A percentile compares a stretch with the other conserved stretches of the same genome.
Evolutionary conservation across 2,888 invertebrate species (phyloP).

Genomic region (Notodonta dromedarius): DNA sequence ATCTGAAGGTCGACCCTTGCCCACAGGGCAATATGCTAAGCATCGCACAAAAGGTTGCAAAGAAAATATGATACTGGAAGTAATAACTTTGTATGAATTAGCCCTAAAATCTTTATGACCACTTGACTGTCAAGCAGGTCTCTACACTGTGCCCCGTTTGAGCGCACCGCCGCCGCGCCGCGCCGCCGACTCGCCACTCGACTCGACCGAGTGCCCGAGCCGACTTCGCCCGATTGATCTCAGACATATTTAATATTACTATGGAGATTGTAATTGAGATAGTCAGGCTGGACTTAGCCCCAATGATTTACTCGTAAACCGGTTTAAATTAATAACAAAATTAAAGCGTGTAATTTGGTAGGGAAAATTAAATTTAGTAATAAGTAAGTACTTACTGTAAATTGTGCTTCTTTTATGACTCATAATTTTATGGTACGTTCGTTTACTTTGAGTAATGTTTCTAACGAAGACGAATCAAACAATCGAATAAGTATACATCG

Average conservation of each 20-base stretch:
- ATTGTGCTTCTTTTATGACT: background rate
- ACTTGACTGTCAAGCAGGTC: conserved; percentile 39
- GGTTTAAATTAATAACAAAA: conserved; percentile 7
- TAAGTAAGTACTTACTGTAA: background rate
- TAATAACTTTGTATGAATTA: conserved; percentile 54
- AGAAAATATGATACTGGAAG: conserved; percentile 37
- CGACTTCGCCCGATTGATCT: conserved; percentile 28
- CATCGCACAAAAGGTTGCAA: conserved; percentile 23
- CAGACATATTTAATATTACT: conserved; percentile 27
- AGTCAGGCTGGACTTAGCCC: conserved; percentile 9
- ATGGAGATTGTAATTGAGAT: conserved; percentile 18
- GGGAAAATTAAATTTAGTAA: background rate
- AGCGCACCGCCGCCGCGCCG: conserved; percentile 24
- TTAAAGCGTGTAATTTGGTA: conserved; percentile 6
- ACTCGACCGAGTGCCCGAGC: conserved; percentile 24
- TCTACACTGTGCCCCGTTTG: conserved; percentile 30
- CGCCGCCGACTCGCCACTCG: conserved; percentile 24
- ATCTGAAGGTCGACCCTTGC: background rate
- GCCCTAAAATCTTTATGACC: conserved; percentile 49
- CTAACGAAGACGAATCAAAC: background rate
- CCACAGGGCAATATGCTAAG: conserved; percentile 25
- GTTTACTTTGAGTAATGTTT: background rate
- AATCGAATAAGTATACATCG: background rate
- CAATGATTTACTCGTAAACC: background rate
- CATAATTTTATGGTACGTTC: background rate